These are phyloP conservation scores for Amblyornis subalaris DNA, from an alignment of 2,113 vertebrate genomes.

Conservation along the genomic window DNA sequence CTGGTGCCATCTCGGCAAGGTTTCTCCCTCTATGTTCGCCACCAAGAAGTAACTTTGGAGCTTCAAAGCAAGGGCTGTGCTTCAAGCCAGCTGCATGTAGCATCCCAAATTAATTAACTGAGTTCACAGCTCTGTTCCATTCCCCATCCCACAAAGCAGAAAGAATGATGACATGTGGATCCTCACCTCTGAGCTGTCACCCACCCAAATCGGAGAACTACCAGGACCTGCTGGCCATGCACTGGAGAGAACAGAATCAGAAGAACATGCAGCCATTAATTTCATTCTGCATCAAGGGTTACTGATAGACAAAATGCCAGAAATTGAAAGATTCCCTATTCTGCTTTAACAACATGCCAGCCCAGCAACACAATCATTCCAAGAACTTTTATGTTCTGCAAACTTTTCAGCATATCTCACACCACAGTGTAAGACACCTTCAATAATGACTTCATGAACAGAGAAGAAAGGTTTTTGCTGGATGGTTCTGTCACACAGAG, in stretches of 20 bases:
- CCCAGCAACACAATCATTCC: not conserved
- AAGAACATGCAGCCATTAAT: not conserved
- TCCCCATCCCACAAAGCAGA: not conserved
- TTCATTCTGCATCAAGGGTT: not conserved
- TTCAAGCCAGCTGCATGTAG: not conserved
- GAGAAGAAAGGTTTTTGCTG: not conserved
- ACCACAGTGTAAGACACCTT: not conserved
- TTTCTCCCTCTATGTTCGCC: not conserved
- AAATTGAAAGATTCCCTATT: not conserved
- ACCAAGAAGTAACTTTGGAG: not conserved
- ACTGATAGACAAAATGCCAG: accelerated
- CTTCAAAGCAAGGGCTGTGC: not conserved
- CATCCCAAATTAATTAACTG: not conserved
- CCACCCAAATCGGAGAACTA: not conserved
- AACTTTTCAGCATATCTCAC: not conserved
- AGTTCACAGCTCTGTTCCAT: not conserved
- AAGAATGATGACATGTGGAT: not conserved
- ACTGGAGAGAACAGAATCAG: not conserved
- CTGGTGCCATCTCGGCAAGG: no score
- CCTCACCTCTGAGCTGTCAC: not conserved
- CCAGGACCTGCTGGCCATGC: not conserved
- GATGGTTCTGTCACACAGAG: not conserved
- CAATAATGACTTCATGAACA: not conserved
- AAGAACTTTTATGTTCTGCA: not conserved
- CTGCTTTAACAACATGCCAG: not conserved